These are phyloP conservation scores for Strongylocentrotus purpuratus DNA, from an alignment of 35 echinoderm and acorn worm species.

Conservation along the genomic window DNA sequence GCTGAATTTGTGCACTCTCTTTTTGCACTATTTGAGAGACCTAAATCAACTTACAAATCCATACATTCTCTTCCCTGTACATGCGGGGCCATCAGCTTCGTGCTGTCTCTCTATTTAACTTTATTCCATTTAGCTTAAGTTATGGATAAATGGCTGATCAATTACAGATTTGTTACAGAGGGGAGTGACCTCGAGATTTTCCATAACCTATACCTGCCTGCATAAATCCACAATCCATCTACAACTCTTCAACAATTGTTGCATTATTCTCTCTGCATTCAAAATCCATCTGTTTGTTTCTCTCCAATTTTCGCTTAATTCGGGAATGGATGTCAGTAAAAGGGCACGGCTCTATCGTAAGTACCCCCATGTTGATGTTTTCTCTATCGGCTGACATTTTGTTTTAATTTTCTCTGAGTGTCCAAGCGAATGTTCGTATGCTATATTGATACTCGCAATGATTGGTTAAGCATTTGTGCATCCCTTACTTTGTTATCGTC, in stretches of 20 bases:
- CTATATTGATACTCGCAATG: neutral
- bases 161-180: neutral
- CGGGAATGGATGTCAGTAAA: neutral
- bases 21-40: neutral
- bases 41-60: neutral
- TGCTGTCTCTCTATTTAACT: neutral
- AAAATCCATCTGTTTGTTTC: neutral
- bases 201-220: neutral
- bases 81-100: neutral
- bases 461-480: neutral
- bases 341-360: neutral
- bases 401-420: slow-evolving; percentile 16
- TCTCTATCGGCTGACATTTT: neutral
- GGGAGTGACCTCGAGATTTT: neutral
- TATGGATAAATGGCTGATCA: neutral
- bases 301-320: slow-evolving; percentile 4
- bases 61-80: neutral
- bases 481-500: neutral
- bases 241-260: neutral
- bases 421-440: neutral
- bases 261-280: neutral
- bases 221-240: neutral
- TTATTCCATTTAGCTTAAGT: neutral
- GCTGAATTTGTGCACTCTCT: neutral
- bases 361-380: neutral